Percentiles rank a stretch among this genome's conserved stretches.
phyloP scores from a whole-genome alignment of 2,797 vertebrate genomes.

The Falco columbarius region DNA sequence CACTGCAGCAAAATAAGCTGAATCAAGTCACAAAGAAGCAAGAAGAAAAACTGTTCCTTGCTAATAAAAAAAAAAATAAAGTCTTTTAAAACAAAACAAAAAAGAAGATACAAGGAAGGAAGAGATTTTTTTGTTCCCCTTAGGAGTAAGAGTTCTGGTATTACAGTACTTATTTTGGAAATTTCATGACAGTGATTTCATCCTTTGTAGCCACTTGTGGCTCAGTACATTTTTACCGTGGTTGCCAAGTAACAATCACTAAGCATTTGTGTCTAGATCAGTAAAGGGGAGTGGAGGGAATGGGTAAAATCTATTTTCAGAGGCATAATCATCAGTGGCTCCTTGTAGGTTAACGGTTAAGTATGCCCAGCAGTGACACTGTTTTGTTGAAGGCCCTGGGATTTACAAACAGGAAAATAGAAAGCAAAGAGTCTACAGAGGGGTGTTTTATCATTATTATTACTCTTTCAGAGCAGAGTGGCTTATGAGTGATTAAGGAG shows the following conservation, averaged over 20 bases:
- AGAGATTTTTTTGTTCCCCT: background rate
- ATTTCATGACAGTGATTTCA: slow-evolving; percentile 59
- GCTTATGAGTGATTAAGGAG: slow-evolving; percentile 56
- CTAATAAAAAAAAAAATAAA: background rate
- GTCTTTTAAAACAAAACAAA: background rate
- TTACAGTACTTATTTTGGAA: slow-evolving; percentile 37
- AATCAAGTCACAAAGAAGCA: background rate
- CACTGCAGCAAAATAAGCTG: background rate
- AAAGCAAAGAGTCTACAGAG: slow-evolving; percentile 16
- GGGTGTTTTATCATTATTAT: background rate
- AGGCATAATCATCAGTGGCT: background rate
- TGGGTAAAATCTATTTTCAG: slow-evolving; percentile 62
- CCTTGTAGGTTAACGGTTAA: slow-evolving; percentile 42
- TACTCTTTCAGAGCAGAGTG: slow-evolving; percentile 20
- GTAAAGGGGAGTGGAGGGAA: background rate
- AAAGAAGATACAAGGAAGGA: background rate
- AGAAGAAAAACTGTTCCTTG: background rate
- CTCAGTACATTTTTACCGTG: slow-evolving; percentile 53
- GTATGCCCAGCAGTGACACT: background rate
- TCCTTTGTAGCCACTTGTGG: slow-evolving; percentile 50
- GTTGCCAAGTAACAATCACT: slow-evolving; percentile 57
- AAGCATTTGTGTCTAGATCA: slow-evolving; percentile 40
- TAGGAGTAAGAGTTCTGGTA: background rate
- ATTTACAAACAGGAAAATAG: slow-evolving; percentile 29
- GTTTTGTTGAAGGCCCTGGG: slow-evolving; percentile 9